Base-by-base conservation (phyloP, 2,888 invertebrate genomes). In the Chouioia cunea region DNA sequence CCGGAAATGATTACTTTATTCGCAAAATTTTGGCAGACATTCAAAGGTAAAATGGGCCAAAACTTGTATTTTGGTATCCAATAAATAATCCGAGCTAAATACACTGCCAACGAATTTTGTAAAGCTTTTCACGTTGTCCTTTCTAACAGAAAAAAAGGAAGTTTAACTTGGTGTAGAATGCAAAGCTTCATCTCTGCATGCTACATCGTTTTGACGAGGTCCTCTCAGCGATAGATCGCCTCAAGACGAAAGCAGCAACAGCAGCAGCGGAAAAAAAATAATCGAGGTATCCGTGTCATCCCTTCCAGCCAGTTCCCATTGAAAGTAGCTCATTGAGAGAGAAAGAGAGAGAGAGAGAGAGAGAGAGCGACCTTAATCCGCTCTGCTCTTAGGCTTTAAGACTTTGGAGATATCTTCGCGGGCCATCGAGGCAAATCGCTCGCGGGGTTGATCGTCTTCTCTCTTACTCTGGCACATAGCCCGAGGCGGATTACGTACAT, bases 391-490 rank as follows among this genome's bases (percentile, higher is more conserved):
- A 65, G 65, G 63, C 74, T 73, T 75, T 76, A 72, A 75, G 63
- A 63, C 50, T 70, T 53, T 65, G 53, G 53, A 68, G 72, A 72
- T 72, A 72, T 72, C 72, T 68, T 62, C 72, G 52, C 56, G 72
- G 72, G 68, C 65, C 68, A 72, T 72, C 72, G 72, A 72, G 65
- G 20, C 43, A 67, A 76, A 77, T 76, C 68, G 78, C 78, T 76
- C 53, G 43, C 66, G 76, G 78, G 79, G 78, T 77, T 78, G 77
- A 70, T 67, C 73, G 71, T 66, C 54, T 73, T 20, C 23, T 22
- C 36, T 2, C 27, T 62, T 73, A 62, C 71, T 71, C 75, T 56
- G 69, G 74, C 72, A 80, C 79, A 81, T 76, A 79, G 75, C 80
- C 77, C 36, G 12, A 36, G 36, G 36, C 36, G 36, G 36, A 36